Percentiles rank a stretch among this genome's conserved stretches.
phyloP scores from a whole-genome alignment of 1,140 invertebrate genomes.

The Globodera ellingtonae region DNA sequence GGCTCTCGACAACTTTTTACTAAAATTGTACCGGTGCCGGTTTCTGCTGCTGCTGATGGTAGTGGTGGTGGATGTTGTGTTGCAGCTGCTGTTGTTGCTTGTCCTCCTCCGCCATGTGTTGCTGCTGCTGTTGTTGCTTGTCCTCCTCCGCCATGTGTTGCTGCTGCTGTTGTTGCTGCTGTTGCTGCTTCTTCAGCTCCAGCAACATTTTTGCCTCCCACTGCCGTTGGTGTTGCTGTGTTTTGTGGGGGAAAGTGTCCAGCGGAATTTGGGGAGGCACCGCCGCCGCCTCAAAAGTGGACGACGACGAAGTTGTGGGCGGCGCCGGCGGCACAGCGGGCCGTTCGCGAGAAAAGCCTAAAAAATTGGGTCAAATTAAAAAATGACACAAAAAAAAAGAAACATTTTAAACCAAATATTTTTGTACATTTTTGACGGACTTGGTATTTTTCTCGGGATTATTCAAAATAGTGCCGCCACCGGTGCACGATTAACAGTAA shows the following conservation, averaged over 20 bases:
- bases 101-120: background rate
- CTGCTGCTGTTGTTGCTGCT: background rate
- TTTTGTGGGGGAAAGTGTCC: constrained; percentile 1
- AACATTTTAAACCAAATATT: background rate
- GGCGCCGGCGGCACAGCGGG: background rate
- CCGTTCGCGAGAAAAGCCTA: background rate
- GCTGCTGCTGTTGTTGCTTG: background rate
- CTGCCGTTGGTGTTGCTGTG: background rate
- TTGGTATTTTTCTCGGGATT: too few species aligned
- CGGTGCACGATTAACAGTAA: too few species aligned
- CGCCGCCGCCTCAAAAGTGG: background rate
- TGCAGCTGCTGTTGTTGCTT: background rate
- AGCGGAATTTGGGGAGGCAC: background rate
- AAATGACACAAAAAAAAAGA: background rate
- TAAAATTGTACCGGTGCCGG: background rate
- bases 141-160: background rate
- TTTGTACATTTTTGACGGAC: too few species aligned
- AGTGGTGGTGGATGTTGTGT: background rate
- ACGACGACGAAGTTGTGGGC: background rate
- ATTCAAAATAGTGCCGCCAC: too few species aligned
- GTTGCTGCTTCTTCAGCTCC: background rate
- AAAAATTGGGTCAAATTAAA: background rate
- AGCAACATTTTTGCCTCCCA: background rate
- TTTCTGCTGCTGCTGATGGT: background rate
- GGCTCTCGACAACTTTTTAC: too few species aligned